Evolutionary conservation across 2,797 vertebrate genomes (phyloP), one percentile per base, ranked within the genome.

Genomic region (Hoplostethus atlanticus): DNA sequence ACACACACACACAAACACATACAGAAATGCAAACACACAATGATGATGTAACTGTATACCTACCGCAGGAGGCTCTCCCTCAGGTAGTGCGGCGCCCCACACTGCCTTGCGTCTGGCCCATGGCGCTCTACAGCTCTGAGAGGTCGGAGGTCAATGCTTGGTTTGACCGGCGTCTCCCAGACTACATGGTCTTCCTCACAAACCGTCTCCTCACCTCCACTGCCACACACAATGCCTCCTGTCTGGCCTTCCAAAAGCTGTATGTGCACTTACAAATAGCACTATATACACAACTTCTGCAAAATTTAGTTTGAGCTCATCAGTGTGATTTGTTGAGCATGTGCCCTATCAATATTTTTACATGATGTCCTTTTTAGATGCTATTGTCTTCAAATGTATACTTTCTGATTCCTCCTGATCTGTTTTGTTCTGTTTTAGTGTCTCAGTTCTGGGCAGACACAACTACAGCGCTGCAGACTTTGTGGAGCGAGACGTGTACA

Each of bases 211-310:
- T 95, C 79, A 77, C 69, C 74, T 78, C 90, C 50, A 10, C 6
- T 0, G 9, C 21, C 69, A 90, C 89, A 9, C 34, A 69, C 13
- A 83, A 76, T 52, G 58, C 92, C 48, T 87, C 89, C 52, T 95
- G 95, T 57, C 5, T 87, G 16, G 86, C 91, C 66, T 95, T 95
- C 87, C 87, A 85, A 31, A 92, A 89, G 30, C 62, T 95, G 95
- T 95, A 91, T 4, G 86, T 77, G 6, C 53, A 10, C 0, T 42
- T 55, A 4, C 4, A n/a, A 30, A 25, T 2, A 52, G 21, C 17
- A 25, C 7, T 15, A 15, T 44, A 56, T 17, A 13, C 5, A 17
- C 11, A 10, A 48, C 7, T 62, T 31, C 6, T 50, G 7, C 7
- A 15, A 16, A 4, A 25, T 52, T 15, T 48, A 17, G 46, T 48